Base-by-base conservation (phyloP, 2,113 vertebrate species). In the Megaceryle torquata region DNA sequence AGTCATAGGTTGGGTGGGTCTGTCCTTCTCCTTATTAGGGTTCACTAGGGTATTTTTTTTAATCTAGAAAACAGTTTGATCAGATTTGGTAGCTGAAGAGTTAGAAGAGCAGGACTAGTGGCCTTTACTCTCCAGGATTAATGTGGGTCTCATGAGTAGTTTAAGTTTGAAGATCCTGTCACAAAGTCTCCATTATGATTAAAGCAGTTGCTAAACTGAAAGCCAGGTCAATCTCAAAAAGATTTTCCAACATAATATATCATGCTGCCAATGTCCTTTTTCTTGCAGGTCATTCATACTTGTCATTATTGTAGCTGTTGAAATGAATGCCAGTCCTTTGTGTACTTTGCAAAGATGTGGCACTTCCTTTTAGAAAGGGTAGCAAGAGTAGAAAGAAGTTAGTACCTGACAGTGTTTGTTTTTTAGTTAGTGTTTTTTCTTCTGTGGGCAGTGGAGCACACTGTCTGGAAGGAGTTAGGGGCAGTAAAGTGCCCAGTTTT, bases 131-230 rank as follows among this genome's bases (percentile, higher is more conserved):
- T 70, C 41, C 54, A 77, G 71, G 46, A 94, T 92, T 94, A 92
- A 86, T 81, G 19, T 15, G 9, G 93, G 50, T 88, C 70, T 85
- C 35, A 71, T 65, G 50, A 67, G 80, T 15, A 83, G 65, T 70
- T 94, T 50, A 88, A 86, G 15, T 93, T 80, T 88, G 90, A 93
- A 91, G 76, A 77, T 56, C 33, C 17, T 86, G 76, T 88, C 88
- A 95, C 68, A 72, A 82, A 72, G 60, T n/a, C 9, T 70, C 53
- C 46, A 29, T 80, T 88, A 83, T 39, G 50, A 81, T 78, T 90
- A 86, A 92, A 94, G 22, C 41, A 92, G 71, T 74, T 86, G 67
- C 53, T 77, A 88, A 88, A 59, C 17, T 81, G 46, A 91, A 94
- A 95, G 59, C 71, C 80, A 86, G 50, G 63, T 93, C 82, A 67